Evolutionary conservation across 2,797 vertebrate genomes (phyloP).

Genomic region (Enteromius mattozi): DNA sequence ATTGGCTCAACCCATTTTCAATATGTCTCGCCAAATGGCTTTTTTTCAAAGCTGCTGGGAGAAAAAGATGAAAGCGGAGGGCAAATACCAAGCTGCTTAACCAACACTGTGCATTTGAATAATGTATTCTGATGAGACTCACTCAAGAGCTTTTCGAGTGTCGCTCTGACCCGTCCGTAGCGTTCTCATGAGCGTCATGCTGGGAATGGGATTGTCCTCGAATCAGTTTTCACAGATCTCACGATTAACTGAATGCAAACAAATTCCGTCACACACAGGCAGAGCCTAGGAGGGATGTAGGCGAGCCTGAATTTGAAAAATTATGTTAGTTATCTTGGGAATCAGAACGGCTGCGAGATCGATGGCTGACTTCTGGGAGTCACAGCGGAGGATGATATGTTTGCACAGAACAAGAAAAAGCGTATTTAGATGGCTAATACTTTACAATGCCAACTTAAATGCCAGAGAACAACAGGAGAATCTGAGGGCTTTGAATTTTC

Average conservation of each 20-base stretch:
- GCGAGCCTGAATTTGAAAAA: slow-evolving; percentile 70
- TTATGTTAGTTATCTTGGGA: slow-evolving; percentile 68
- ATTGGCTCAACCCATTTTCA: slow-evolving; percentile 9
- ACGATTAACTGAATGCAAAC: slow-evolving; percentile 60
- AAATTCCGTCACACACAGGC: slow-evolving; percentile 59
- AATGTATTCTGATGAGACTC: slow-evolving; percentile 51
- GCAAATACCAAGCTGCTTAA: slow-evolving; percentile 41
- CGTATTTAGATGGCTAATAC: slow-evolving; percentile 57
- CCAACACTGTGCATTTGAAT: slow-evolving; percentile 52
- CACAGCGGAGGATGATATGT: slow-evolving; percentile 57
- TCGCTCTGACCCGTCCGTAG: slow-evolving; percentile 43
- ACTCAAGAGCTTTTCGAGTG: slow-evolving; percentile 44
- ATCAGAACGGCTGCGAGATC: slow-evolving; percentile 69
- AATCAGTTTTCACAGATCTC: slow-evolving; percentile 71
- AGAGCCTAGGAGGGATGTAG: slow-evolving; percentile 34
- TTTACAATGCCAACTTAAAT: slow-evolving; percentile 52
- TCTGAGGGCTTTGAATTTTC: not conserved
- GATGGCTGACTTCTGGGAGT: slow-evolving; percentile 58
- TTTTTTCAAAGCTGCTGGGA: slow-evolving; percentile 22
- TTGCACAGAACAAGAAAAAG: slow-evolving; percentile 62
- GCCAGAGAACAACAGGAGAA: not conserved
- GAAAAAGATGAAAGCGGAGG: slow-evolving; percentile 13
- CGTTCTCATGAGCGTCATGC: slow-evolving; percentile 61
- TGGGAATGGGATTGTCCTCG: slow-evolving; percentile 61
- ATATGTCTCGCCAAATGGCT: slow-evolving; percentile 22